These are phyloP conservation scores for Limnephilus auricula DNA, from an alignment of 2,888 invertebrate genomes.

Conservation along the genomic window DNA sequence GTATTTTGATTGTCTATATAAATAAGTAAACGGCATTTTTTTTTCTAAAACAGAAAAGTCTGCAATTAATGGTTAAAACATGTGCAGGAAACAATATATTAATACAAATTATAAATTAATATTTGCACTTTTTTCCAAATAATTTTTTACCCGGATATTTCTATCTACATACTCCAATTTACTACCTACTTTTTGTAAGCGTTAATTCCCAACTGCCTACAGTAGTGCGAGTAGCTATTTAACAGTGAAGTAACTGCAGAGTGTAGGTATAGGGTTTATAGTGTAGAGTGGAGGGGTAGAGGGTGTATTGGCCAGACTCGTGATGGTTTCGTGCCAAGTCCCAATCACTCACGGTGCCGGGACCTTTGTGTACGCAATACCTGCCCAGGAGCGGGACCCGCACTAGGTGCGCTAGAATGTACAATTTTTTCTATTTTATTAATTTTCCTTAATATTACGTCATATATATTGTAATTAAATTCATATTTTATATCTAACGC, in stretches of 20 bases:
- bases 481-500: no score
- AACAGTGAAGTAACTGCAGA: constrained; percentile 3
- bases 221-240: not conserved
- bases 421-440: not conserved
- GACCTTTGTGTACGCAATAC: constrained; percentile 58
- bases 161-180: not conserved
- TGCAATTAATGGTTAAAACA: no score
- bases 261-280: not conserved
- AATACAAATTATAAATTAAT: no score
- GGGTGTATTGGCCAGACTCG: constrained; percentile 43
- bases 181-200: no score
- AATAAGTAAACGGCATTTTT: no score
- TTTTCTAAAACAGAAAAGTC: no score
- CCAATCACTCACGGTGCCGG: constrained; percentile 64
- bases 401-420: not conserved
- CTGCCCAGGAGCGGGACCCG: constrained; percentile 25
- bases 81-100: no score
- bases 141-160: no score
- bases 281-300: constrained; percentile 4
- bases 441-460: not conserved
- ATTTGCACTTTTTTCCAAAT: no score
- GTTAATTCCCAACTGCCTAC: not conserved
- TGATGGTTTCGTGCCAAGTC: constrained; percentile 66
- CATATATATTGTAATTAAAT: no score
- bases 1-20: no score